phyloP scores from a whole-genome alignment of 2,113 vertebrate species.

The Ochotona curzoniae region DNA sequence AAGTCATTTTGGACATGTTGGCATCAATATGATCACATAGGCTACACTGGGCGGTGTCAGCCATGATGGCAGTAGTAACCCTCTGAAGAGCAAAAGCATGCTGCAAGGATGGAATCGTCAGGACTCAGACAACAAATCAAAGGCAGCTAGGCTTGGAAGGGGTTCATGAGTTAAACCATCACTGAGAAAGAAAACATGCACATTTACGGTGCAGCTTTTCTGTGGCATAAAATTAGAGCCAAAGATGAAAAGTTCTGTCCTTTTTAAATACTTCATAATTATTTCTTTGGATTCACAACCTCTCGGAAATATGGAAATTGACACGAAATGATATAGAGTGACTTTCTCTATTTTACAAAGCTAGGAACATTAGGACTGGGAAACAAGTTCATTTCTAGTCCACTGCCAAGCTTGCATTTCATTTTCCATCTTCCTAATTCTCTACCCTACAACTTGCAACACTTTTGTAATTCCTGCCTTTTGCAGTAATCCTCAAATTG shows the following conservation, averaged over 20 bases:
- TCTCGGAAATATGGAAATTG: not conserved
- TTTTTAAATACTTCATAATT: not conserved
- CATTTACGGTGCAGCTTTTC: not conserved
- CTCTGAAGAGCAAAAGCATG: slow-evolving; percentile 25
- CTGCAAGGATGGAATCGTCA: not conserved
- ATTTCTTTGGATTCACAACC: not conserved
- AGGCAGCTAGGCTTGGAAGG: not conserved
- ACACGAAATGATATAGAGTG: not conserved
- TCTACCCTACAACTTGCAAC: not conserved
- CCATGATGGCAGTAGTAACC: slow-evolving; percentile 39
- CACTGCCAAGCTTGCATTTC: not conserved
- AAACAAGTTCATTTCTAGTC: not conserved
- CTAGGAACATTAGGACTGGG: not conserved
- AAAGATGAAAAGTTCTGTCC: not conserved
- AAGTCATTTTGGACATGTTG: slow-evolving; percentile 42
- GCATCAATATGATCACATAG: not conserved
- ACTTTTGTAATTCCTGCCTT: not conserved
- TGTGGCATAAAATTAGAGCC: not conserved
- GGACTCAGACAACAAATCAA: not conserved
- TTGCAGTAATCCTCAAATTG: not conserved
- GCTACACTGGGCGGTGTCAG: slow-evolving; percentile 51
- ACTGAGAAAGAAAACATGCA: not conserved
- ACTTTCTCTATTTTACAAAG: not conserved
- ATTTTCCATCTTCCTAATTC: not conserved
- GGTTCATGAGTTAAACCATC: not conserved